Evolutionary conservation across 1,140 invertebrate genomes (phyloP).

Genomic region (Parapsyche elsis): DNA sequence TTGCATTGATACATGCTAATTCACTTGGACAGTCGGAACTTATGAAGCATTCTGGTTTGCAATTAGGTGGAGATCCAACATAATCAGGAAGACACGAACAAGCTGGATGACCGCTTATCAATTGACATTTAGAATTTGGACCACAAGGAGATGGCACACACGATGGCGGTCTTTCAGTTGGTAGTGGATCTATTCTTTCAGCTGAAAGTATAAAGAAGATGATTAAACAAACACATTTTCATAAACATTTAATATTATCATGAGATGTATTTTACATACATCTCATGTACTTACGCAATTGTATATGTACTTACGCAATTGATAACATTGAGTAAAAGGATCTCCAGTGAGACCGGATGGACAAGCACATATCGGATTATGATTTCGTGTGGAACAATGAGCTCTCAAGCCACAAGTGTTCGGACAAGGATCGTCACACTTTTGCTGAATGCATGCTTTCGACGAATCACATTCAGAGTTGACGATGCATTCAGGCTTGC

Average conservation of each 20-base stretch:
- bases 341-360: conserved; percentile 78
- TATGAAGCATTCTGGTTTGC: conserved; percentile 78
- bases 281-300: no score
- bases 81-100: conserved; percentile 83
- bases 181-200: conserved; percentile 59
- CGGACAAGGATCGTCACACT: conserved; percentile 83
- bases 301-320: conserved; percentile 61
- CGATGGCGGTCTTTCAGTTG: conserved; percentile 74
- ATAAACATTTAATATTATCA: not conserved
- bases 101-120: conserved; percentile 75
- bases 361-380: conserved; percentile 78
- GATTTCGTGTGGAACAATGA: conserved; percentile 76
- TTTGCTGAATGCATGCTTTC: conserved; percentile 80
- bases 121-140: conserved; percentile 81
- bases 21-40: conserved; percentile 79
- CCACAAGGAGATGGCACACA: conserved; percentile 85
- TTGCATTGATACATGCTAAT: conserved; percentile 77
- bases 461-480: conserved; percentile 78
- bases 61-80: conserved; percentile 79
- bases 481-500: conserved; percentile 80
- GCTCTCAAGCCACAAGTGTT: conserved; percentile 81
- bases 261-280: not conserved
- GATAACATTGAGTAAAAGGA: conserved; percentile 74
- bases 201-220: conserved; percentile 15
- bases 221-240: conserved; percentile 20